These are phyloP conservation scores for Motacilla alba DNA, from an alignment of 2,113 vertebrate species.

Conservation along the genomic window DNA sequence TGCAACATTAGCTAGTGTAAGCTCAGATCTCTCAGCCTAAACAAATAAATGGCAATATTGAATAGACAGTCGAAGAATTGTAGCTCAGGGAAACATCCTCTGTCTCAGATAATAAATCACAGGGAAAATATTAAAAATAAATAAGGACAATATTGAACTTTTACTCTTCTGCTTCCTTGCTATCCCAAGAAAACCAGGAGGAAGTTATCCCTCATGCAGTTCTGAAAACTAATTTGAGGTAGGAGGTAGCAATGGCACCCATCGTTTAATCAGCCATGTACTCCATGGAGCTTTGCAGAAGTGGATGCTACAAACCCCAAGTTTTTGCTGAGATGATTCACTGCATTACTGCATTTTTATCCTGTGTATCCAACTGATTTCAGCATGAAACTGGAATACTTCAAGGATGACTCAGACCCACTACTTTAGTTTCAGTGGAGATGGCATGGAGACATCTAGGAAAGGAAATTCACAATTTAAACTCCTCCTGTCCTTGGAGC, in stretches of 20 bases:
- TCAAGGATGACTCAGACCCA: neutral
- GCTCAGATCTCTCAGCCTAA: neutral
- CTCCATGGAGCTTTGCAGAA: neutral
- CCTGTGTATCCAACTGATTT: neutral
- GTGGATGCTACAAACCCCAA: neutral
- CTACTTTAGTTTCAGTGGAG: neutral
- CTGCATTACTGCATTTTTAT: neutral
- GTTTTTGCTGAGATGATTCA: neutral
- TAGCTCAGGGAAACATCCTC: neutral
- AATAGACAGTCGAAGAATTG: neutral
- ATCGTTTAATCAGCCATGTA: neutral
- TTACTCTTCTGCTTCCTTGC: neutral
- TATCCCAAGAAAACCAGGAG: neutral
- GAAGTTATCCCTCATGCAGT: neutral
- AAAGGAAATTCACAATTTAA: neutral
- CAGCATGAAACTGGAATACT: neutral
- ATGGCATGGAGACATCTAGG: neutral
- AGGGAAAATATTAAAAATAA: constrained; percentile 41
- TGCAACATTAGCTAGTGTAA: neutral
- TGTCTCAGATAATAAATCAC: constrained; percentile 34
- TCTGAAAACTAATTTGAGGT: neutral
- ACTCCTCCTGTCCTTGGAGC: neutral
- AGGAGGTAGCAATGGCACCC: neutral
- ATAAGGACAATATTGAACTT: neutral
- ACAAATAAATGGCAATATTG: neutral